Conservation (phyloP, 2,113 vertebrate species). For the Bolborhynchus lineola region DNA sequence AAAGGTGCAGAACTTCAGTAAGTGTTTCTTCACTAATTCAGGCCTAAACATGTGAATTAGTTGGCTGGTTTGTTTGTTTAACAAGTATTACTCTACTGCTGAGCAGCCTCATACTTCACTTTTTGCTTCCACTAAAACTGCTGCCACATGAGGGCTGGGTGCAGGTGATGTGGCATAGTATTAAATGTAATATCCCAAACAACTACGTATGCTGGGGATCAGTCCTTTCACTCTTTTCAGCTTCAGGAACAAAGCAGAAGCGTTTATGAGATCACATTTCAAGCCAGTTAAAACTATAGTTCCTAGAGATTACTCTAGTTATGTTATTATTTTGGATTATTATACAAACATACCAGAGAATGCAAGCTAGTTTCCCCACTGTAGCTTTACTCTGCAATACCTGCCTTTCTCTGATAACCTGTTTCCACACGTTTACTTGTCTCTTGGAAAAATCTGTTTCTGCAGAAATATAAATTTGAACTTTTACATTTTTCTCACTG, state of each 20-base stretch:
- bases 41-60: neutral
- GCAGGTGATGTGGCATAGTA: neutral
- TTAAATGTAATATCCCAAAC: neutral
- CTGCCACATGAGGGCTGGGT: neutral
- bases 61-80: neutral
- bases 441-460: neutral
- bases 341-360: neutral
- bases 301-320: neutral
- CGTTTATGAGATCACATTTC: neutral
- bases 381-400: neutral
- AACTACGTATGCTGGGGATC: neutral
- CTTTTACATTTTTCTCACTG: neutral
- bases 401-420: neutral
- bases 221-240: neutral
- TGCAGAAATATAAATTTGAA: neutral
- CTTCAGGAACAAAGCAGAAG: neutral
- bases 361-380: neutral
- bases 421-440: neutral
- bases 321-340: neutral
- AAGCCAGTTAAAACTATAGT: neutral
- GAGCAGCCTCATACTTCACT: neutral
- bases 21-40: neutral
- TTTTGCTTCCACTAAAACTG: neutral
- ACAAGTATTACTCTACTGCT: neutral
- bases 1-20: neutral